These are phyloP conservation scores for Jordanella pulchra DNA, from an alignment of 2,797 vertebrate species.

Conservation along the genomic window DNA sequence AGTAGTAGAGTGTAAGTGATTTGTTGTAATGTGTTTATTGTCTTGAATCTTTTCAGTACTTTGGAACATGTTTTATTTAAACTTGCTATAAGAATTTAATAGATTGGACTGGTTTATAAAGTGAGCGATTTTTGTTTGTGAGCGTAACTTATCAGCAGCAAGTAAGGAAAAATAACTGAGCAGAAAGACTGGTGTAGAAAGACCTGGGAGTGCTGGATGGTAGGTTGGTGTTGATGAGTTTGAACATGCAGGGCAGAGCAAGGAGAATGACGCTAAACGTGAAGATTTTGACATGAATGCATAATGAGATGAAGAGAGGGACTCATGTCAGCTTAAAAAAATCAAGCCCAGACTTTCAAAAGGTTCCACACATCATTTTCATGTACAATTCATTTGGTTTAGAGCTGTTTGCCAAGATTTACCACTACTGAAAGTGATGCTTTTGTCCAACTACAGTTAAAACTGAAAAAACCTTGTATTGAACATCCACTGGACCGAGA, in stretches of 20 bases:
- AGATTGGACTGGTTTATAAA: too few species aligned
- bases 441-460: not conserved
- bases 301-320: not conserved
- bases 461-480: not conserved
- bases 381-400: not conserved
- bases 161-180: not conserved
- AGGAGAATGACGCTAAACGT: not conserved
- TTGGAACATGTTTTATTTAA: not conserved
- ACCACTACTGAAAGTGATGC: not conserved
- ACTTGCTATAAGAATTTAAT: too few species aligned
- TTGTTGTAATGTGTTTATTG: too few species aligned
- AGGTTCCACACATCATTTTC: too few species aligned
- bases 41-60: not conserved
- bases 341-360: not conserved
- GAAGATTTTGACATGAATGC: not conserved
- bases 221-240: not conserved
- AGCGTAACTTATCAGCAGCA: not conserved
- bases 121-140: not conserved
- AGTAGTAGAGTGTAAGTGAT: too few species aligned
- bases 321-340: not conserved
- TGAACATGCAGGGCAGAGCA: not conserved
- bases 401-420: not conserved
- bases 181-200: not conserved
- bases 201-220: not conserved
- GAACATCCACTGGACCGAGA: not conserved